phyloP scores from a whole-genome alignment of 2,888 invertebrate species.

The Drosophila sordidapex region DNA sequence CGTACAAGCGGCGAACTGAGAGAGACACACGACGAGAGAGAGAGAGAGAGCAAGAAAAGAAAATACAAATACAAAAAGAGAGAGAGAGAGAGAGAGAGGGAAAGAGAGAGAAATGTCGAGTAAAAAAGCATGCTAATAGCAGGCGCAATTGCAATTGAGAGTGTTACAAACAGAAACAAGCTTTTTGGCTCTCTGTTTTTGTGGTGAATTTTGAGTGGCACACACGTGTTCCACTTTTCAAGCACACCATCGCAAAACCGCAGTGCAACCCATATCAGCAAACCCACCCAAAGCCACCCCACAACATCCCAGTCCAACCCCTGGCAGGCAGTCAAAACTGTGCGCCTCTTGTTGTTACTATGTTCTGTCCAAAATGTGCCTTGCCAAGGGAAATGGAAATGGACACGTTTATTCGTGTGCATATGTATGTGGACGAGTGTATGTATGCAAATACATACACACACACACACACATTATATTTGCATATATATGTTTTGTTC shows the following conservation, averaged over 20 bases:
- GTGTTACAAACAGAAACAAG: slow-evolving; percentile 39
- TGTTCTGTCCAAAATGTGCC: slow-evolving; percentile 51
- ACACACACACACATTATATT: slow-evolving; percentile 2
- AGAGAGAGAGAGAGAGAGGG: slow-evolving; percentile 7
- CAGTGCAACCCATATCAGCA: slow-evolving; percentile 39
- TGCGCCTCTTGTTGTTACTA: slow-evolving; percentile 43
- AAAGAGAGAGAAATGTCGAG: not conserved
- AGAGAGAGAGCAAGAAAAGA: not conserved
- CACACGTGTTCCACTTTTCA: slow-evolving; percentile 74
- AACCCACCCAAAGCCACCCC: not conserved
- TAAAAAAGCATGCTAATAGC: slow-evolving; percentile 25
- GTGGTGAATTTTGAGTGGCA: slow-evolving; percentile 72
- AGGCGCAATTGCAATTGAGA: slow-evolving; percentile 49
- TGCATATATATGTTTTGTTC: slow-evolving; percentile 24
- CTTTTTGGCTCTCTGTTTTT: slow-evolving; percentile 72
- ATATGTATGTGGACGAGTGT: not conserved
- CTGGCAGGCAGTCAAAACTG: slow-evolving; percentile 23
- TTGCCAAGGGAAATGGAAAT: slow-evolving; percentile 43
- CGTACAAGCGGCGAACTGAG: slow-evolving; percentile 11
- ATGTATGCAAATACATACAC: slow-evolving; percentile 2
- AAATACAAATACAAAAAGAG: not conserved
- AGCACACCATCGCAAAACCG: slow-evolving; percentile 48
- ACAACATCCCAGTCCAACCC: not conserved
- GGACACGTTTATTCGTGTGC: slow-evolving; percentile 6
- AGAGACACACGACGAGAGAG: not conserved